Conservation (phyloP, 2,113 vertebrate genomes). For the Nannospalax galili region DNA sequence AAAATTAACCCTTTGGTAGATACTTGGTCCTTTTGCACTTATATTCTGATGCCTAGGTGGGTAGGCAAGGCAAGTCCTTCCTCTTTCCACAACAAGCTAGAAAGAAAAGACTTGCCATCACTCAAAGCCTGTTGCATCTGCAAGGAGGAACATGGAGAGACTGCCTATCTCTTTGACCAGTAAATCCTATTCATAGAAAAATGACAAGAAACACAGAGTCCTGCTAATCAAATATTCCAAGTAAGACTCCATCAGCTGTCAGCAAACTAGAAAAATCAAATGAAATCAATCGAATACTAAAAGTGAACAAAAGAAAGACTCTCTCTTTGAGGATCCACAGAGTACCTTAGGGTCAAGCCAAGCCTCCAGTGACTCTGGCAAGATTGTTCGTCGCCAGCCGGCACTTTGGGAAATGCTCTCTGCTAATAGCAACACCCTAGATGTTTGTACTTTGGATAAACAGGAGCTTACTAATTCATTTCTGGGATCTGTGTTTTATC, state of each 20-base stretch:
- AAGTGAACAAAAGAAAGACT: background rate
- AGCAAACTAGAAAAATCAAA: slow-evolving; percentile 60
- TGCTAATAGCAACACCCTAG: background rate
- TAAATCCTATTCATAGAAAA: background rate
- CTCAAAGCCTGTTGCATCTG: background rate
- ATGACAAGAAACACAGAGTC: background rate
- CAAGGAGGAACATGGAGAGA: background rate
- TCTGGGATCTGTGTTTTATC: slow-evolving; percentile 18
- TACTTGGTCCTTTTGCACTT: background rate
- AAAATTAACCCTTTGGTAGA: slow-evolving; percentile 31
- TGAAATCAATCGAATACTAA: background rate
- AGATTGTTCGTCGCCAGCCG: background rate
- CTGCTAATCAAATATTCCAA: background rate
- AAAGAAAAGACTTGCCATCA: background rate
- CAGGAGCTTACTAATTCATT: background rate
- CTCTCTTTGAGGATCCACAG: slow-evolving; percentile 11
- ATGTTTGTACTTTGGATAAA: background rate
- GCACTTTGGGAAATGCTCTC: background rate
- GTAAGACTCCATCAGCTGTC: background rate
- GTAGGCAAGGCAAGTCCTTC: background rate
- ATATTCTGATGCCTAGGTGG: background rate
- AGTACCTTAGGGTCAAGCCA: background rate
- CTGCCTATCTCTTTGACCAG: background rate
- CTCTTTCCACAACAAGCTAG: background rate
- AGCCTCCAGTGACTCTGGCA: background rate